Evolutionary conservation across 2,888 invertebrate genomes (phyloP).

Genomic region (Meliscaeva auricollis): DNA sequence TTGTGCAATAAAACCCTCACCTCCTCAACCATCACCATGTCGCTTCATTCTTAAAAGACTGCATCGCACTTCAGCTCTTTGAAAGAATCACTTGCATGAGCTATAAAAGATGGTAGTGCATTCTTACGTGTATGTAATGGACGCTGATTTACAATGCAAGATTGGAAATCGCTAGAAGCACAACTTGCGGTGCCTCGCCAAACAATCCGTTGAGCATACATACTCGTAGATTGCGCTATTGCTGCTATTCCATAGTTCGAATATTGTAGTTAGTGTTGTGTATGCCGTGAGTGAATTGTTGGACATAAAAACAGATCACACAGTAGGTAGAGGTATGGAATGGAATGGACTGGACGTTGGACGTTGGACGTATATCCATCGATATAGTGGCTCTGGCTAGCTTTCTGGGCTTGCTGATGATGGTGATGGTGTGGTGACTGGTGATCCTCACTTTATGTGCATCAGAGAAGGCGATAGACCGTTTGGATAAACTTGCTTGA

Average conservation of each 20-base stretch:
- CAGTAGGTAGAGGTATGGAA: not conserved
- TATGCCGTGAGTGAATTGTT: constrained; percentile 50
- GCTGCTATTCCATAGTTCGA: not conserved
- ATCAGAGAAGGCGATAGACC: constrained; percentile 63
- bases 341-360: constrained; percentile 14
- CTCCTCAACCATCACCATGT: not conserved
- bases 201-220: constrained; percentile 49
- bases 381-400: too few species aligned
- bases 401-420: not conserved
- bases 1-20: constrained; percentile 50
- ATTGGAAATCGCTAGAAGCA: constrained; percentile 62
- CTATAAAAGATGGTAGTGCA: constrained; percentile 45
- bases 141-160: constrained; percentile 71
- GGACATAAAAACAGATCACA: constrained; percentile 61
- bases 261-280: not conserved
- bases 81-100: constrained; percentile 51
- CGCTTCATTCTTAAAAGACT: not conserved
- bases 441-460: constrained; percentile 17
- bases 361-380: constrained; percentile 8
- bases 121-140: constrained; percentile 55
- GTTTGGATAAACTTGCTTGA: constrained; percentile 72
- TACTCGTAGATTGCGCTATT: too few species aligned
- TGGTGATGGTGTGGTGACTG: not conserved
- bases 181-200: constrained; percentile 44
- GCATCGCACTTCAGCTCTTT: constrained; percentile 55